Evolutionary conservation across 2,888 invertebrate genomes (phyloP).

Genomic region (Mesorhabditis belari): DNA sequence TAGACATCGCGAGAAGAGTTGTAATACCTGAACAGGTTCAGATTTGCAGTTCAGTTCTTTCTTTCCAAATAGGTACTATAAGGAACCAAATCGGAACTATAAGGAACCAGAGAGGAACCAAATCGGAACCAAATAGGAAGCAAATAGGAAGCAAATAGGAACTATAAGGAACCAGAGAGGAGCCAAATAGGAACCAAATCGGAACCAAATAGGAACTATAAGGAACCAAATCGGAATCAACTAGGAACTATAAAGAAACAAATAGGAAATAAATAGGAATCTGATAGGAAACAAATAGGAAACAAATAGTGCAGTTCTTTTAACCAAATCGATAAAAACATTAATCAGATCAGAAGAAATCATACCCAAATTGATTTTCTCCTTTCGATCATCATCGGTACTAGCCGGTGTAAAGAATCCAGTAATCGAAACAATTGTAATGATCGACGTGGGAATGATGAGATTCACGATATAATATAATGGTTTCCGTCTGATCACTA

Average conservation of each 20-base stretch:
- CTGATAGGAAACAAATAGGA: not conserved
- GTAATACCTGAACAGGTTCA: conserved; percentile 32
- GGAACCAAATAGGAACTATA: too few species aligned
- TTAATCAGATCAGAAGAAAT: conserved; percentile 3
- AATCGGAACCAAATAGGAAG: too few species aligned
- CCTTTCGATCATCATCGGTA: conserved; percentile 52
- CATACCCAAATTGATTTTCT: conserved; percentile 49
- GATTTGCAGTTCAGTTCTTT: too few species aligned
- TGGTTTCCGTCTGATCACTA: conserved; percentile 45
- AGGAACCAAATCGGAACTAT: too few species aligned
- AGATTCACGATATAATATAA: conserved; percentile 53
- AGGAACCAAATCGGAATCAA: too few species aligned
- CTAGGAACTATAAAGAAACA: too few species aligned
- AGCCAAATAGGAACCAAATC: too few species aligned
- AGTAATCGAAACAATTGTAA: conserved; percentile 55
- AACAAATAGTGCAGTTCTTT: not conserved
- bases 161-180: too few species aligned
- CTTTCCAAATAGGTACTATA: too few species aligned
- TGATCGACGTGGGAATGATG: conserved; percentile 56
- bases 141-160: too few species aligned
- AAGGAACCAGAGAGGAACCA: too few species aligned
- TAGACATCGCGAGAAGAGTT: conserved; percentile 55
- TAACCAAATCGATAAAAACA: conserved; percentile 3
- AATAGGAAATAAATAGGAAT: too few species aligned
- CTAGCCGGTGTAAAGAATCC: conserved; percentile 57